These are phyloP conservation scores for Machaerirhynchus nigripectus DNA, from an alignment of 2,113 vertebrate species.

Conservation along the genomic window DNA sequence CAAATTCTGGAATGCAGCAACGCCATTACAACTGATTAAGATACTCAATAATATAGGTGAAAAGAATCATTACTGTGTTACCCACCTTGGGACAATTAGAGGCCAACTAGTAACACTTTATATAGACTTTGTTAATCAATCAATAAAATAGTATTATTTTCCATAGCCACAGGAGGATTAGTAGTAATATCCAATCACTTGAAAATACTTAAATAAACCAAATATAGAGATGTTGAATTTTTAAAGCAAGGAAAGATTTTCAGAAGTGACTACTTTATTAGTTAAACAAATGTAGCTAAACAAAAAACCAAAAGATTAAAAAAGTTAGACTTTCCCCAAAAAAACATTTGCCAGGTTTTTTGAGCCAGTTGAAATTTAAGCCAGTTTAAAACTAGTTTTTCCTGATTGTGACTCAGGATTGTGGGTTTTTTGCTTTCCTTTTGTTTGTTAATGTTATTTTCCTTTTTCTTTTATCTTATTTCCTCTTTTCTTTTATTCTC, in stretches of 20 bases:
- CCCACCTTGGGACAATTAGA: background rate
- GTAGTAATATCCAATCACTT: background rate
- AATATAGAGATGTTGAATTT: background rate
- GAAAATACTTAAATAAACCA: background rate
- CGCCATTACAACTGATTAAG: background rate
- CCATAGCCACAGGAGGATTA: background rate
- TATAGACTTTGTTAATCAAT: background rate
- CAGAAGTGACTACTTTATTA: background rate
- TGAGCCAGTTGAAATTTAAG: background rate
- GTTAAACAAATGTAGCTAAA: background rate
- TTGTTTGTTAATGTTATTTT: background rate
- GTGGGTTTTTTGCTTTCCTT: accelerated
- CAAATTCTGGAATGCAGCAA: background rate
- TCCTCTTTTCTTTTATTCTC: background rate
- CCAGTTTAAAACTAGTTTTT: background rate
- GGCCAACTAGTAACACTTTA: background rate
- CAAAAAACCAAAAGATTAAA: background rate
- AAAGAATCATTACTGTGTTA: background rate
- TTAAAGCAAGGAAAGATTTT: background rate
- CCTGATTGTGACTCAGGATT: background rate
- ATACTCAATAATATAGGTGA: background rate
- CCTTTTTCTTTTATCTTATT: too few species aligned
- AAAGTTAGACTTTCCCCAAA: accelerated
- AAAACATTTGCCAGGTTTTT: background rate
- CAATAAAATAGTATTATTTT: background rate